These are phyloP conservation scores for Palythoa grandiflora DNA, from an alignment of 92 coral and sea anemone genomes.

Conservation along the genomic window DNA sequence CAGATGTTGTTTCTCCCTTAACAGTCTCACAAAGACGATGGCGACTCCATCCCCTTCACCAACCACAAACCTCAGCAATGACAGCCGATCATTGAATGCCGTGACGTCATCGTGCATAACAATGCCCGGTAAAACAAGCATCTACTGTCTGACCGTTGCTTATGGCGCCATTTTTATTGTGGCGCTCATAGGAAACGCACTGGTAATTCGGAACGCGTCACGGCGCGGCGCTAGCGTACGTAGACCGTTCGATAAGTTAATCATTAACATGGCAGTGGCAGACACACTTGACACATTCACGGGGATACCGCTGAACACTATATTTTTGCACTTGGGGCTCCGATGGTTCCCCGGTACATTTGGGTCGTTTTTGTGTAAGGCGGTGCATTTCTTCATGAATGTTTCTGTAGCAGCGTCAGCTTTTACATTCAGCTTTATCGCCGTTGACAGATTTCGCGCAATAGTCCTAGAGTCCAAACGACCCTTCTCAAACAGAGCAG, in stretches of 20 bases:
- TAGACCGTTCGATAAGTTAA: conserved; percentile 38
- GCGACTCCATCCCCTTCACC: neutral
- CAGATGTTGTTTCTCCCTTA: neutral
- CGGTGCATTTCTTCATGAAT: conserved; percentile 34
- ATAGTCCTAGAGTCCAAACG: conserved; percentile 35
- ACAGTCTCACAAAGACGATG: conserved; percentile 1
- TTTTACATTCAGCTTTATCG: conserved; percentile 35
- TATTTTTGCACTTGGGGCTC: conserved; percentile 1
- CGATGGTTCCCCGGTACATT: conserved; percentile 31
- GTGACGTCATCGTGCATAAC: conserved; percentile 23
- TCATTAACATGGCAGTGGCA: conserved; percentile 40
- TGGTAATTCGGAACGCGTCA: conserved; percentile 25
- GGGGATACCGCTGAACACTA: conserved; percentile 44
- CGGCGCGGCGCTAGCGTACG: conserved; percentile 7
- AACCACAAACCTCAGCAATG: conserved; percentile 9
- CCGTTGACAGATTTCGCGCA: conserved; percentile 41
- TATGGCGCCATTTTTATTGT: conserved; percentile 4
- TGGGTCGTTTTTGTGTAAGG: conserved; percentile 36
- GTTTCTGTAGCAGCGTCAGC: conserved; percentile 30
- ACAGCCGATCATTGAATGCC: neutral
- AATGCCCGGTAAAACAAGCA: neutral
- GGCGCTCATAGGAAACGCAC: conserved; percentile 21
- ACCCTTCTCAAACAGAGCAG: conserved; percentile 38
- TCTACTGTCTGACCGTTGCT: conserved; percentile 11
- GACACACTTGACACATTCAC: conserved; percentile 37